These are phyloP conservation scores for Drusus annulatus DNA, from an alignment of 1,140 invertebrate species.

Conservation along the genomic window DNA sequence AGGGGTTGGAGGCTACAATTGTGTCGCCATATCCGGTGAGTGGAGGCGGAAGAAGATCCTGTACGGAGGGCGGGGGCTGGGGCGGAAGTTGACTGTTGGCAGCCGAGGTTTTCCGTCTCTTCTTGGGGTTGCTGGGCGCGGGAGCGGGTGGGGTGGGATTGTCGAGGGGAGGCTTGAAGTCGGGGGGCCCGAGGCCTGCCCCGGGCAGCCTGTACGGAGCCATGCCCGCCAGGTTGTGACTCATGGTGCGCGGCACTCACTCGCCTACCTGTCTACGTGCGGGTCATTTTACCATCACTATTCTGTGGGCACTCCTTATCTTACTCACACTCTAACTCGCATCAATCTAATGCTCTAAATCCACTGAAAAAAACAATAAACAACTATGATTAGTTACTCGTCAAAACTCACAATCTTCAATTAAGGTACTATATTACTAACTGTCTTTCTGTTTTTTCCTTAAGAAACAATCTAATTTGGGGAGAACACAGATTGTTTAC, in stretches of 20 bases:
- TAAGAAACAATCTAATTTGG: no score
- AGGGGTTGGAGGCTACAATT: conserved; percentile 94
- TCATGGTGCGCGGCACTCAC: conserved; percentile 67
- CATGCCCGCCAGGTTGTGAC: conserved; percentile 78
- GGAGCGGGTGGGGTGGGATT: conserved; percentile 72
- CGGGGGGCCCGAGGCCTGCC: conserved; percentile 75
- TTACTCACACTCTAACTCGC: no score
- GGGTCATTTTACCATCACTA: conserved; percentile 45
- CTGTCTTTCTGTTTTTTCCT: no score
- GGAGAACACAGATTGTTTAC: no score
- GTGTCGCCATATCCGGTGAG: conserved; percentile 92
- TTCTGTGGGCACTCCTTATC: no score
- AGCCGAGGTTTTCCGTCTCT: conserved; percentile 77
- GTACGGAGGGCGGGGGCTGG: conserved; percentile 76
- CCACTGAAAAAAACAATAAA: no score
- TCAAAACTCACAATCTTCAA: no score
- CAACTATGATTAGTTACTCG: no score
- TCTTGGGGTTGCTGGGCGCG: conserved; percentile 78
- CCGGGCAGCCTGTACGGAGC: conserved; percentile 79
- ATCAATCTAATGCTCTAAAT: no score
- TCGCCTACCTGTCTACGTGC: conserved; percentile 19
- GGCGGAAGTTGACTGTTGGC: conserved; percentile 73
- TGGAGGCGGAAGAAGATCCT: conserved; percentile 86
- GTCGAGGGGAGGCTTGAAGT: conserved; percentile 76
- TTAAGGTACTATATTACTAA: no score